These are phyloP conservation scores for Dendrocincla fuliginosa DNA, from an alignment of 2,797 vertebrate genomes.

Conservation along the genomic window DNA sequence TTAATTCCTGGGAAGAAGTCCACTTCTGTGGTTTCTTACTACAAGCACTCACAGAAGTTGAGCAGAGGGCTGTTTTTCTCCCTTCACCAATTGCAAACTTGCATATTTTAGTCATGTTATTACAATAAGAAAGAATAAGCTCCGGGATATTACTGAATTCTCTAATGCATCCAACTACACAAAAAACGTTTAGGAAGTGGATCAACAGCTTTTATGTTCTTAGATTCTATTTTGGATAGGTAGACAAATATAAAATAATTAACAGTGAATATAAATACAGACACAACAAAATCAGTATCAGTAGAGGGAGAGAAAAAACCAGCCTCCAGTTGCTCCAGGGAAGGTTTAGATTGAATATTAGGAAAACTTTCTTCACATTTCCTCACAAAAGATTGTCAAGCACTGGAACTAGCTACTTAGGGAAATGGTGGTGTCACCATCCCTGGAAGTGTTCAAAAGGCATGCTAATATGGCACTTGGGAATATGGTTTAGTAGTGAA, in stretches of 20 bases:
- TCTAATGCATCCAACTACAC: background rate
- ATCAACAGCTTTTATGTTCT: background rate
- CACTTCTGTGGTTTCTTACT: background rate
- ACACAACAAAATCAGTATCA: background rate
- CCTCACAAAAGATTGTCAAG: background rate
- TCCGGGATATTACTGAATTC: background rate
- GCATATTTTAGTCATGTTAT: background rate
- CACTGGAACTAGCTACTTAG: background rate
- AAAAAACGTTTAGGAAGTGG: background rate
- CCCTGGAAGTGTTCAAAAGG: background rate
- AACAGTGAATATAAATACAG: background rate
- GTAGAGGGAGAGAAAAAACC: background rate
- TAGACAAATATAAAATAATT: background rate
- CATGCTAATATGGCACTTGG: fast-evolving
- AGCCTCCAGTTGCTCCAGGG: background rate
- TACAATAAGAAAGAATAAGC: background rate
- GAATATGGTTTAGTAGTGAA: background rate
- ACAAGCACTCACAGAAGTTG: background rate
- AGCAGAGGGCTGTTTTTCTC: background rate
- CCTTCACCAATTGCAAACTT: background rate
- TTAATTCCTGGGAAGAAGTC: background rate
- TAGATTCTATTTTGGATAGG: background rate
- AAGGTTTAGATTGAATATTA: background rate
- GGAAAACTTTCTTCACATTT: background rate
- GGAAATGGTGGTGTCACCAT: background rate